phyloP scores from a whole-genome alignment of 2,888 invertebrate genomes.

The Fragum fragum region DNA sequence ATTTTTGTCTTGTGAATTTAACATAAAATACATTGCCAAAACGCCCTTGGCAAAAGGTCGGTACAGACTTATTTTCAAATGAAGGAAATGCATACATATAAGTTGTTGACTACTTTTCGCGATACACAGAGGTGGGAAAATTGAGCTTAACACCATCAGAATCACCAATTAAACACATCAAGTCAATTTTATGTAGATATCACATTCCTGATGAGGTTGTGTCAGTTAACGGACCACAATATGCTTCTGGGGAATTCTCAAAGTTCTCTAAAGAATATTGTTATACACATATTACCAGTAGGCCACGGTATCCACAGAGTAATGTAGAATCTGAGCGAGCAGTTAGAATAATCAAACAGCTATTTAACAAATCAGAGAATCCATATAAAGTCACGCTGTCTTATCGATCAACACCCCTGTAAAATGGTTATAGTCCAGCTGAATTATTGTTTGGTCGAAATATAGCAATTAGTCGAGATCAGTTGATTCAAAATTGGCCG shows the following conservation, averaged over 20 bases:
- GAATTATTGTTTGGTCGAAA: slow-evolving; percentile 77
- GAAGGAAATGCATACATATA: slow-evolving; percentile 57
- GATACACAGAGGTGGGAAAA: slow-evolving; percentile 59
- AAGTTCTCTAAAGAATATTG: slow-evolving; percentile 54
- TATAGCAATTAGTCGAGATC: slow-evolving; percentile 57
- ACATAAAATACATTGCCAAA: no score
- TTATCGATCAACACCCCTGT: slow-evolving; percentile 70
- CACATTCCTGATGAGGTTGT: slow-evolving; percentile 54
- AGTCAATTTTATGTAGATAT: slow-evolving; percentile 63
- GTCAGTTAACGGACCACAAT: slow-evolving; percentile 53
- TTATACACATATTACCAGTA: slow-evolving; percentile 53
- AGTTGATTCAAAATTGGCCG: neutral
- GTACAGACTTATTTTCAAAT: slow-evolving; percentile 67
- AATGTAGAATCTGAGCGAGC: slow-evolving; percentile 57
- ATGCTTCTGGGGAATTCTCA: slow-evolving; percentile 33
- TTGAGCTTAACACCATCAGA: slow-evolving; percentile 35
- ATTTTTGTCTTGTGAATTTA: no score
- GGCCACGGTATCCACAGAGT: slow-evolving; percentile 52
- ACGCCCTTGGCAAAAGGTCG: slow-evolving; percentile 70
- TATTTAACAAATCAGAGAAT: slow-evolving; percentile 72
- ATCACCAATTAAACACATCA: slow-evolving; percentile 51
- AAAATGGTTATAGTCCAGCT: slow-evolving; percentile 74
- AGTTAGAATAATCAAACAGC: slow-evolving; percentile 47
- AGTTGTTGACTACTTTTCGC: slow-evolving; percentile 68
- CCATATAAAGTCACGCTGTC: slow-evolving; percentile 71